Conservation (phyloP, 2,113 vertebrate genomes). For the Oreochromis niloticus region DNA sequence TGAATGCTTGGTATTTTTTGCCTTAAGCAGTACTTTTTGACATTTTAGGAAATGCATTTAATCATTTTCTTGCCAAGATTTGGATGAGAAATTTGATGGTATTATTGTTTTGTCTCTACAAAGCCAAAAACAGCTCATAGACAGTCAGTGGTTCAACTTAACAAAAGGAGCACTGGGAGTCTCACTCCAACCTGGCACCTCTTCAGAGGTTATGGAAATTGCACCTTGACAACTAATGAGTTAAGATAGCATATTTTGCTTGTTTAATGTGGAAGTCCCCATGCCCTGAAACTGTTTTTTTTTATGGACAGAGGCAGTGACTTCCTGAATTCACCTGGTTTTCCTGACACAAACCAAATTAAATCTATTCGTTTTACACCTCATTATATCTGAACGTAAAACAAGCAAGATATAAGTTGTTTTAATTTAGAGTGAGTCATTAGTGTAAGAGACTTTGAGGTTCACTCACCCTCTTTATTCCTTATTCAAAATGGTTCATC, state of each 20-base stretch:
- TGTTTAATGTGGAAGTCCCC: not conserved
- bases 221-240: not conserved
- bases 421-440: too few species aligned
- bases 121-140: not conserved
- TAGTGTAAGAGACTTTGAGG: not conserved
- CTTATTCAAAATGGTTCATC: too few species aligned
- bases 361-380: not conserved
- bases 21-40: not conserved
- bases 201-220: not conserved
- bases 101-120: not conserved
- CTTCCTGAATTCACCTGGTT: not conserved
- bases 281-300: not conserved
- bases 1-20: not conserved
- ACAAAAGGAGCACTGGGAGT: not conserved
- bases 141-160: not conserved
- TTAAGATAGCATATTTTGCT: not conserved
- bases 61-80: not conserved
- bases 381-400: not conserved
- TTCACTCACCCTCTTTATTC: not conserved
- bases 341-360: not conserved
- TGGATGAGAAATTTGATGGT: not conserved
- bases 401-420: too few species aligned
- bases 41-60: not conserved
- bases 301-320: not conserved
- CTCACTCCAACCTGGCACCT: not conserved